Base-by-base conservation (phyloP, 92 coral and sea anemone genomes). In the Heteractis magnifica region DNA sequence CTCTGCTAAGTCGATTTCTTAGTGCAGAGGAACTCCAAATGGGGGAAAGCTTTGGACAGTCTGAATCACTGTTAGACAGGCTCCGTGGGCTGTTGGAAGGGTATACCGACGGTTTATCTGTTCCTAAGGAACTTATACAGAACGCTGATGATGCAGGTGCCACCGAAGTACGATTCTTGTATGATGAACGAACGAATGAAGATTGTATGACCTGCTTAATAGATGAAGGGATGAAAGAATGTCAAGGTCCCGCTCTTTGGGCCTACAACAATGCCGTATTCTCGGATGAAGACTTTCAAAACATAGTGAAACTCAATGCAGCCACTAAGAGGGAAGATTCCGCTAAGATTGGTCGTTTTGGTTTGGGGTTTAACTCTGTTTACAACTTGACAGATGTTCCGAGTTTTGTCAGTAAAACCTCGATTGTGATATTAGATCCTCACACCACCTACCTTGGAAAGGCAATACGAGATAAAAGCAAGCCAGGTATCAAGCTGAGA, bases 211-310 rank as follows among this genome's bases (percentile, higher is more conserved):
- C 91, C 4, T 68, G 86, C 48, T 87, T 94, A 71, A 84, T 94
- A 77, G 95, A 93, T 49, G 81, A 91, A 41, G 94, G 92, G 14
- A 94, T 94, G 98, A 86, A 72, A 76, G 89, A 79, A 0, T 92
- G 98, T 65, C 98, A 94, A 94, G 98, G 97, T 15, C 98, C 97
- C n/a, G 97, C 97, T 15, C 86, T 94, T 21, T 92, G 98, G 98
- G 92, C 94, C 3, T 94, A 90, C 91, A 94, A 94, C 84, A 78
- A 94, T 60, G 97, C 94, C n/a, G 81, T 74, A 5, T 94, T 94
- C 76, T 79, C 86, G 41, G 97, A 95, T 62, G 89, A 92, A 62
- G 98, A 95, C 79, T 95, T 95, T 65, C 82, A 84, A 77, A 95
- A 95, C 87, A 91, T 95, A 44, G 92, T 90, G 16, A 93, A 93